phyloP scores from a whole-genome alignment of 30 jellyfish, hydroid and myxozoan genomes.

The Turritopsis rubra region DNA sequence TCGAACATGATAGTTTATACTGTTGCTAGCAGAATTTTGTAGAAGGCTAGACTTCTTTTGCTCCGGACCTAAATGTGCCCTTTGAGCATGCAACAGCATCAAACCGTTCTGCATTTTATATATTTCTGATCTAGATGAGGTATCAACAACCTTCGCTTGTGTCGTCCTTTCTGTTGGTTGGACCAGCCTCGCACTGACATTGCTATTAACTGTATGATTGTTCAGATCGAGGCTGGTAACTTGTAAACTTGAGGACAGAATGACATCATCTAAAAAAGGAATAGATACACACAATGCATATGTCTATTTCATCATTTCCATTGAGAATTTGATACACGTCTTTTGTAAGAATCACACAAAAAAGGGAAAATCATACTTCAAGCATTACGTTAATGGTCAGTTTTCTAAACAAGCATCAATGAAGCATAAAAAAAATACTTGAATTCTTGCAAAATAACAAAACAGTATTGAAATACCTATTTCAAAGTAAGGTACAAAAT shows the following conservation, averaged over 20 bases:
- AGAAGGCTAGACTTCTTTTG: conserved; percentile 10
- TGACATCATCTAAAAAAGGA: not conserved
- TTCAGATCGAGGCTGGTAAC: conserved; percentile 21
- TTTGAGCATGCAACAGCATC: conserved; percentile 30
- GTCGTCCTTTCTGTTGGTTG: conserved; percentile 2
- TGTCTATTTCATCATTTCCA: too few species aligned
- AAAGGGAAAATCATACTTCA: too few species aligned
- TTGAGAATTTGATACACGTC: too few species aligned
- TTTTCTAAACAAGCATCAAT: too few species aligned
- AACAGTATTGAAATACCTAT: too few species aligned
- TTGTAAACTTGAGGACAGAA: conserved; percentile 18
- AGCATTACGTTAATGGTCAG: too few species aligned
- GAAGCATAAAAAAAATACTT: too few species aligned
- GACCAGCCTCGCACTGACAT: not conserved
- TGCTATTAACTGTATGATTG: conserved; percentile 23
- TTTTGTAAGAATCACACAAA: too few species aligned
- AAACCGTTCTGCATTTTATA: conserved; percentile 33
- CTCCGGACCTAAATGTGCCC: conserved; percentile 30
- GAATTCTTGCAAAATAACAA: too few species aligned
- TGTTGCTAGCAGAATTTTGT: conserved; percentile 13
- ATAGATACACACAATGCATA: too few species aligned
- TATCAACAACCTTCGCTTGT: not conserved
- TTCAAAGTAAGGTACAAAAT: too few species aligned
- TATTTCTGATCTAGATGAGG: conserved; percentile 29
- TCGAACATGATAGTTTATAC: conserved; percentile 29